Base-by-base conservation (phyloP, 1,140 invertebrate genomes). In the Drosophila persimilis region DNA sequence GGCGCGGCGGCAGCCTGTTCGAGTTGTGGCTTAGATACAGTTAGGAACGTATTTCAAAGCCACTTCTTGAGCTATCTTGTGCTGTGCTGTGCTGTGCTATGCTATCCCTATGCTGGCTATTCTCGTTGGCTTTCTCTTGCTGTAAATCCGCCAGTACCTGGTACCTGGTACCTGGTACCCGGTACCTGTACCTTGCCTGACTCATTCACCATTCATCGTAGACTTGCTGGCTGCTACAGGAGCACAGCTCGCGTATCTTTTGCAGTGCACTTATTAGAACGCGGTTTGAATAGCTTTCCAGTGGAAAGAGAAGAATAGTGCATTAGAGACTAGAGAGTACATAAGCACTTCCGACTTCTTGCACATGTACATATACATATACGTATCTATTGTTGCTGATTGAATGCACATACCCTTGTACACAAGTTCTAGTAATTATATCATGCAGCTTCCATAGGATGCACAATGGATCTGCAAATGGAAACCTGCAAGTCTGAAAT, bases 161-260 rank as follows among this genome's bases (percentile, higher is more conserved):
- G 24, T 24, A 24, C 24, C 24, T 4, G 24, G 17, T 35, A 35
- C 31, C 31, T 0, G 31, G 31, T 11, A 35, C 31, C 31, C 3
- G 31, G 31, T 59, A 59, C 45, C 35, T 39, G 35, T 60, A 43
- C 45, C 41, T 60, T 46, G 45, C 54, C 31, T 26, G 55, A 57
- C 47, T 57, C 29, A 39, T 13, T 29, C 22, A 29, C 24, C 52
- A 39, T 54, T 50, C 31, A 51, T 4, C 67, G 53, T 46, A 74
- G 71, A 57, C 70, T 64, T 60, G 61, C 65, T 73, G 72, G 71
- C 71, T 58, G 71, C 71, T 57, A 52, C 72, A 72, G 71, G 53
- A 74, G 61, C 60, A 15, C 57, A 44, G 29, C 44, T 26, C 11
- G 15, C 62, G 65, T 57, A 69, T 69, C 63, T 64, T 51, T 69